A percentile compares a stretch with the other conserved stretches of the same genome.
These are phyloP conservation scores for Drosophila santomea DNA, from an alignment of 1,140 invertebrate genomes.

Conservation along the genomic window DNA sequence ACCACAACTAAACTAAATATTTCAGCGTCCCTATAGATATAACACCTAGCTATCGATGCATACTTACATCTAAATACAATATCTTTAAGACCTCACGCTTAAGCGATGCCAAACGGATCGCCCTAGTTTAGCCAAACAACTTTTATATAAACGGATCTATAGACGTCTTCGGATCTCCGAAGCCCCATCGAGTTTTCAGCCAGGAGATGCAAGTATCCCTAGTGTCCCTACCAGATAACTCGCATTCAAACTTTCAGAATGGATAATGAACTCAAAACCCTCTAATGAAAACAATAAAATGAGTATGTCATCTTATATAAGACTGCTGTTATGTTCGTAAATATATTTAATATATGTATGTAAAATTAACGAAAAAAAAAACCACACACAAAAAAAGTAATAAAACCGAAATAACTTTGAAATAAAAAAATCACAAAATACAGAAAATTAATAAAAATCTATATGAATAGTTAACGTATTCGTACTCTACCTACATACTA, in stretches of 20 bases:
- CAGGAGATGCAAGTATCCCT: background rate
- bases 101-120: constrained; percentile 49
- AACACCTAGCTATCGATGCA: constrained; percentile 33
- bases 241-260: constrained; percentile 36
- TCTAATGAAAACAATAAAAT: constrained; percentile 82
- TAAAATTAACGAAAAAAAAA: constrained; percentile 75
- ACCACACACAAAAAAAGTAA: constrained; percentile 42
- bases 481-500: constrained; percentile 65
- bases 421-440: constrained; percentile 40
- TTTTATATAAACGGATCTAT: constrained; percentile 58
- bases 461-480: constrained; percentile 64
- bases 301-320: constrained; percentile 84
- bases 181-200: constrained; percentile 19
- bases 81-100: constrained; percentile 67
- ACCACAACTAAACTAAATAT: constrained; percentile 40
- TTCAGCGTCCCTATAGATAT: constrained; percentile 37
- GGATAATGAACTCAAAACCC: constrained; percentile 67
- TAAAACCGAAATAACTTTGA: constrained; percentile 37
- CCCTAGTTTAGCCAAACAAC: constrained; percentile 65
- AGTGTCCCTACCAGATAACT: constrained; percentile 4
- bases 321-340: constrained; percentile 85
- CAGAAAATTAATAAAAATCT: constrained; percentile 48
- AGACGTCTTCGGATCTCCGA: constrained; percentile 40
- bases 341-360: constrained; percentile 82
- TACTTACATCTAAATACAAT: constrained; percentile 51